phyloP scores from a whole-genome alignment of 2,797 vertebrate genomes.

The Spheniscus humboldti region DNA sequence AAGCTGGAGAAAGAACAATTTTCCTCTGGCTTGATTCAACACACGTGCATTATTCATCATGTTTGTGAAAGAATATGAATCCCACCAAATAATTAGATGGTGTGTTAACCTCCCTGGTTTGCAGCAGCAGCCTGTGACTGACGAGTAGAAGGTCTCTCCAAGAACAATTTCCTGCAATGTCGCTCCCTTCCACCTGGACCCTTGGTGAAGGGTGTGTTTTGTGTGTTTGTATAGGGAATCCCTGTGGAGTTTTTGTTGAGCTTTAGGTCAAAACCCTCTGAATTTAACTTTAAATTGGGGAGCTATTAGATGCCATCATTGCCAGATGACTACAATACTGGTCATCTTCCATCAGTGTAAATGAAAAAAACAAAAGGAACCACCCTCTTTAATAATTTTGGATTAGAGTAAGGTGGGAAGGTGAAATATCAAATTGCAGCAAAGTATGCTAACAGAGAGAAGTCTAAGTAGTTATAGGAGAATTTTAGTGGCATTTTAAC shows the following conservation, averaged over 20 bases:
- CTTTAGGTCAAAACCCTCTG: neutral
- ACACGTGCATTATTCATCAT: constrained; percentile 7
- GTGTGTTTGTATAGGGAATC: neutral
- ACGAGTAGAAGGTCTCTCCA: neutral
- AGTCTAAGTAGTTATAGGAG: neutral
- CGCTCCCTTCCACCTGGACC: neutral
- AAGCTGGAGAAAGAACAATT: neutral
- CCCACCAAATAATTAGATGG: neutral
- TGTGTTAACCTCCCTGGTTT: neutral
- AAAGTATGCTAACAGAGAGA: neutral
- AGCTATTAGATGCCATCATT: neutral
- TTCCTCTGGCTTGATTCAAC: neutral
- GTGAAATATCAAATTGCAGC: neutral
- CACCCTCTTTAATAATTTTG: neutral
- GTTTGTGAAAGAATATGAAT: constrained; percentile 11
- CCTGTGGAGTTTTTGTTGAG: neutral
- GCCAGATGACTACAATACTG: neutral
- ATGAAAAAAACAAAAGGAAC: neutral
- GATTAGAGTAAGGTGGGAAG: neutral
- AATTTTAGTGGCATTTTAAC: neutral
- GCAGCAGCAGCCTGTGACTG: constrained; percentile 15
- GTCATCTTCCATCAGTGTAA: neutral
- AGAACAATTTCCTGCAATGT: neutral
- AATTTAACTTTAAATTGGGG: neutral
- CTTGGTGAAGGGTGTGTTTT: neutral